Base-by-base conservation (phyloP, 35 echinoderm and acorn worm species). In the Holothuria glaberrima region DNA sequence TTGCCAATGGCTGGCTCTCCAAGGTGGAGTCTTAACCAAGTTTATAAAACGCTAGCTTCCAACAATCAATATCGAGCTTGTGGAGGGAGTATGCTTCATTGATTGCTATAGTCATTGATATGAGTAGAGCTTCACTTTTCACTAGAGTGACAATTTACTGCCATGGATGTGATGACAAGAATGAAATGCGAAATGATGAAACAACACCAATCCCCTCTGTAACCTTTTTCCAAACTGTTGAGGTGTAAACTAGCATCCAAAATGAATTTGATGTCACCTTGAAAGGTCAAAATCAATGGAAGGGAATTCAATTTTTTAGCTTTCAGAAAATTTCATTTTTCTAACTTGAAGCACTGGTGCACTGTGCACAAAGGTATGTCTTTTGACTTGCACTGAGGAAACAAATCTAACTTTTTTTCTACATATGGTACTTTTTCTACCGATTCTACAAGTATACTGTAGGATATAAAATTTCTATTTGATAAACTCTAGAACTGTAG, bases 21-120 rank as follows among this genome's bases (percentile, higher is more conserved):
- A 52, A 48, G 44, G 50, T n/a, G 27, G 38, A 48, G 38, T 2
- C 22, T 75, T 75, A 74, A 73, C 19, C 19, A 35, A 78, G 36
- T 78, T 78, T 30, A 78, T 28, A 75, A 27, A 33, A 50, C 29
- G 41, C 36, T 50, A 48, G 35, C 50, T 78, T 78, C 44, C 46
- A 78, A 78, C 45, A 78, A 78, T 78, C 74, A 78, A 78, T 78
- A 78, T 48, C 50, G 44, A 48, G 50, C 74, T 78, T 78, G 35
- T 78, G 74, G 74, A 78, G 21, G 41, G n/a, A 78, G 74, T 48
- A 27, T 48, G 74, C 74, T 78, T 78, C 74, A 78, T 56, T 78
- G 74, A 48, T 25, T 75, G 71, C 22, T 13, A 41, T 38, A 75
- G 44, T 75, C 31, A 75, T 5, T 75, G 71, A 38, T 35, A 75